Base-by-base conservation (phyloP, 2,113 vertebrate species). In the Ammodytes marinus region DNA sequence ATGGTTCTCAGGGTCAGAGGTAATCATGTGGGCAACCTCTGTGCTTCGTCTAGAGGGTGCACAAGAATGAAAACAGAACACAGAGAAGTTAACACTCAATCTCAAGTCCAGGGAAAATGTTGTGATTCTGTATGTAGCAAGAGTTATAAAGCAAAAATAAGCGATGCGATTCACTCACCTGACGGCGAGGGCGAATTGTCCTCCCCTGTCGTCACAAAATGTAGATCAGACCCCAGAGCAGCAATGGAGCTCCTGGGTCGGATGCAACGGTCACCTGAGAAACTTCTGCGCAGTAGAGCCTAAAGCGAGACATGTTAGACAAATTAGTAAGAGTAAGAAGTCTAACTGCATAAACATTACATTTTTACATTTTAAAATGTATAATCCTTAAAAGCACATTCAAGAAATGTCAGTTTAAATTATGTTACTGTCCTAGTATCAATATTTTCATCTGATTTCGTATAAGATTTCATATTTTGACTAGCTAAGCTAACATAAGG, bases 191-290 rank as follows among this genome's bases (percentile, higher is more conserved):
- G 90, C 37, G 88, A 89, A 54, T 90, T 85, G 39, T 94, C 91
- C 46, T 93, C 94, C 27, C 84, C 91, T 54, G 90, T 11, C n/a
- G 94, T 76, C 75, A 76, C 74, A 80, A 95, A 95, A 78, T 94
- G 93, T 40, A 93, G 80, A 80, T 96, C 96, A 0, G 94, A 89
- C 0, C 93, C 94, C 9, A 96, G 88, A 8, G 96, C 94, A 39
- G 92, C 93, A 0, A 96, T 94, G 55, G 96, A 96, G 63, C 95
- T 95, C 15, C 96, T 90, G 46, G 96, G 93, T 5, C 95, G 95
- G 11, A 94, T 87, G 49, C 95, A 96, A 1, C 97, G 95, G 42
- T 97, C 97, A 10, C 97, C 96, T 5, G 96, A 97, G 85, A 95
- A 96, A 54, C 96, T 97, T 77, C 96, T 91, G 42, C 96, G 94